Conservation (phyloP, 2,888 invertebrate genomes). For the Spatulosminthurus flaviceps region DNA sequence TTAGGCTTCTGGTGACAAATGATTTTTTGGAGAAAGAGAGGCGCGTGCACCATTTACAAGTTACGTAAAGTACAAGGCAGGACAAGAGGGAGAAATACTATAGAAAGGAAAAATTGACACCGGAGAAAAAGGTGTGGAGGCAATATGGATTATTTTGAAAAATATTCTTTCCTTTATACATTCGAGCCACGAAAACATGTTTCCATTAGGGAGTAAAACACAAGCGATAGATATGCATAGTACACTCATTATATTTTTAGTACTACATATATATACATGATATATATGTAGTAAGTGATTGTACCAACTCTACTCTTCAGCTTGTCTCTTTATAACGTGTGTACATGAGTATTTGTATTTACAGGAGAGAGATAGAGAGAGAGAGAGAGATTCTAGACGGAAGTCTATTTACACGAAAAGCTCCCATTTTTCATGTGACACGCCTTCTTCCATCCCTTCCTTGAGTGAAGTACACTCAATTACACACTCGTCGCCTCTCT, state of each 20-base stretch:
- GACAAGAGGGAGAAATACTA: constrained; percentile 7
- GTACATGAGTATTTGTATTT: not conserved
- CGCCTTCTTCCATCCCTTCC: constrained; percentile 50
- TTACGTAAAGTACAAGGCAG: not conserved
- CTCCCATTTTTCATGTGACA: constrained; percentile 52
- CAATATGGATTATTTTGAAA: not conserved
- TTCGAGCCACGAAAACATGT: not conserved
- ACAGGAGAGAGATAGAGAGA: not conserved
- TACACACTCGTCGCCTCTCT: constrained; percentile 38
- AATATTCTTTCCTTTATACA: not conserved
- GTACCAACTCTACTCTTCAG: too few relatives aligned
- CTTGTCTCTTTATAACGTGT: too few relatives aligned
- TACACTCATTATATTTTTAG: too few relatives aligned
- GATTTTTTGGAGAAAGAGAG: constrained; percentile 34
- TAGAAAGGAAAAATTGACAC: constrained; percentile 28
- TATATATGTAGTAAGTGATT: too few relatives aligned
- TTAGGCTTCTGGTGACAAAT: constrained; percentile 50
- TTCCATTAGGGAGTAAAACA: too few relatives aligned
- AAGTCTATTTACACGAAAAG: constrained; percentile 49
- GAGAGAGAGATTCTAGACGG: constrained; percentile 36
- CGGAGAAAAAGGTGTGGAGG: constrained; percentile 35
- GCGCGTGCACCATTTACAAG: constrained; percentile 53
- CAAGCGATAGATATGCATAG: too few relatives aligned
- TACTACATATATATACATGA: too few relatives aligned
- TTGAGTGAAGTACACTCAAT: constrained; percentile 47